Evolutionary conservation across 2,888 invertebrate genomes (phyloP).

Genomic region (Eilema caniola): DNA sequence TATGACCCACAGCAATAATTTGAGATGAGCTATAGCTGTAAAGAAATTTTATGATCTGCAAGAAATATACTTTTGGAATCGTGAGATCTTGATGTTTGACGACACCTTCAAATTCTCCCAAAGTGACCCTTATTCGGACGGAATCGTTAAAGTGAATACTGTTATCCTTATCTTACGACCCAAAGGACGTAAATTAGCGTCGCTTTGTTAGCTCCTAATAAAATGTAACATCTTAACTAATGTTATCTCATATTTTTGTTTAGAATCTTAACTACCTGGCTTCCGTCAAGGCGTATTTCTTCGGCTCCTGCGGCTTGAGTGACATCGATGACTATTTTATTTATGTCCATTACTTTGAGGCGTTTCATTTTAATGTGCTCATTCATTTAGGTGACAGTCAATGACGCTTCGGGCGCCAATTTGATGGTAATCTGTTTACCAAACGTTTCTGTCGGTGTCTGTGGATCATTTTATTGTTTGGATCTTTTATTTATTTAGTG

Average conservation of each 20-base stretch:
- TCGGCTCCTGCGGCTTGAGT: constrained; percentile 76
- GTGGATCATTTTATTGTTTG: constrained; percentile 66
- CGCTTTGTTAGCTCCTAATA: constrained; percentile 82
- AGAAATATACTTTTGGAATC: constrained; percentile 35
- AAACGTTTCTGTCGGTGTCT: constrained; percentile 59
- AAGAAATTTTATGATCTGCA: constrained; percentile 46
- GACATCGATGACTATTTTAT: constrained; percentile 83
- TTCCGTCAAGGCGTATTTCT: constrained; percentile 79
- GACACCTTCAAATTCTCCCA: constrained; percentile 33
- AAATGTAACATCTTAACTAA: constrained; percentile 83
- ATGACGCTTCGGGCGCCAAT: constrained; percentile 82
- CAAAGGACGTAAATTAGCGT: constrained; percentile 79
- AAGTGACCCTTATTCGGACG: constrained; percentile 22
- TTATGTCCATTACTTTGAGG: constrained; percentile 80
- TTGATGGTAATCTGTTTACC: constrained; percentile 78
- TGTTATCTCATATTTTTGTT: constrained; percentile 84
- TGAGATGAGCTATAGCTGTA: constrained; percentile 58
- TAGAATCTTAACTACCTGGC: constrained; percentile 85
- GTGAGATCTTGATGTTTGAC: constrained; percentile 25
- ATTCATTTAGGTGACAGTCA: constrained; percentile 79
- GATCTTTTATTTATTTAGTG: constrained; percentile 46
- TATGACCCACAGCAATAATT: constrained; percentile 57
- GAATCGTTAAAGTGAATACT: constrained; percentile 51
- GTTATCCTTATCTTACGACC: constrained; percentile 58
- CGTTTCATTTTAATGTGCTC: constrained; percentile 83